These are phyloP conservation scores for Plebejus melissa DNA, from an alignment of 2,888 invertebrate species.

Conservation along the genomic window DNA sequence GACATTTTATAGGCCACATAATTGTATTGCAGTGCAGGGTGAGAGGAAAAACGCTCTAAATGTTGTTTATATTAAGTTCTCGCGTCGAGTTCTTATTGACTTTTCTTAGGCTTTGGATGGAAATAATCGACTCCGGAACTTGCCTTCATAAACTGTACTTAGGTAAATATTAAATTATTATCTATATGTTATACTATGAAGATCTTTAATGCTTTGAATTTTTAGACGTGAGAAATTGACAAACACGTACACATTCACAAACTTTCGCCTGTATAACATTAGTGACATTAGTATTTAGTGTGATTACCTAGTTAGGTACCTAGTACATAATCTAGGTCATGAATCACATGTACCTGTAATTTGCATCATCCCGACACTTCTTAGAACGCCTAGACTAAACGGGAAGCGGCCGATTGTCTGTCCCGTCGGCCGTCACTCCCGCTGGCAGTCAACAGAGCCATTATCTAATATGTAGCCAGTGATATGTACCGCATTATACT, in stretches of 20 bases:
- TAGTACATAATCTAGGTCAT: background rate
- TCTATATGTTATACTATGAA: too few relatives aligned
- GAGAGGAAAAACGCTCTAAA: background rate
- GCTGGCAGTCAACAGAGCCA: background rate
- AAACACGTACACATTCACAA: too few relatives aligned
- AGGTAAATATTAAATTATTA: too few relatives aligned
- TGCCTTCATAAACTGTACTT: too few relatives aligned
- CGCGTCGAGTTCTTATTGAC: background rate
- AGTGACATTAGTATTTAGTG: too few relatives aligned
- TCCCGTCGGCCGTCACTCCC: background rate
- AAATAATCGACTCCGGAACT: too few relatives aligned
- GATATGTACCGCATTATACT: background rate
- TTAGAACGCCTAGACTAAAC: background rate
- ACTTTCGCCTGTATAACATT: too few relatives aligned
- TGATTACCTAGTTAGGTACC: background rate
- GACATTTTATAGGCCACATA: background rate
- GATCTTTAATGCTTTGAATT: too few relatives aligned
- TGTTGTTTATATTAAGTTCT: background rate
- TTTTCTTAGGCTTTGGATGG: too few relatives aligned
- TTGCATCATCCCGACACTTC: background rate
- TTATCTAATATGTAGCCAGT: background rate
- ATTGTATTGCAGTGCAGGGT: background rate
- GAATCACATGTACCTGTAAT: conserved; percentile 2
- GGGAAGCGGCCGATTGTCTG: background rate
- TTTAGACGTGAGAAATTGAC: too few relatives aligned